These are phyloP conservation scores for Mechanitis messenoides DNA, from an alignment of 2,888 invertebrate species.

Conservation along the genomic window DNA sequence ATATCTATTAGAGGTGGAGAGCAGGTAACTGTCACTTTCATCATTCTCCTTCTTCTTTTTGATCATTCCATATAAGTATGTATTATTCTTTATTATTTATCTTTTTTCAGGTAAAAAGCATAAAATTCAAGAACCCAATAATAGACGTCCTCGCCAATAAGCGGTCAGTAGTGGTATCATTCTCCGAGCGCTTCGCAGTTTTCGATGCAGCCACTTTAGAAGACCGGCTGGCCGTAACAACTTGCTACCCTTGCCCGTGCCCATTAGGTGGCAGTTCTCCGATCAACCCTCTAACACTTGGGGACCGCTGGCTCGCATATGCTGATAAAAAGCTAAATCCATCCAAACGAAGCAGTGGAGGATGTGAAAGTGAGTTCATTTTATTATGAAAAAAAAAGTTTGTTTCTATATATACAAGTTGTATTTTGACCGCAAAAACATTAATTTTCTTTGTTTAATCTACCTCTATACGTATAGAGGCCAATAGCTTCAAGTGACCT, in stretches of 20 bases:
- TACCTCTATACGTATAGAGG: slow-evolving; percentile 18
- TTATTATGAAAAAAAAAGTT: slow-evolving; percentile 9
- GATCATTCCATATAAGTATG: neutral
- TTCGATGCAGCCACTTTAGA: slow-evolving; percentile 93
- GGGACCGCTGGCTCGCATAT: slow-evolving; percentile 89
- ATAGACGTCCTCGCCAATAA: slow-evolving; percentile 93
- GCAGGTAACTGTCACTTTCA: slow-evolving; percentile 66
- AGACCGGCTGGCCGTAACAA: slow-evolving; percentile 90
- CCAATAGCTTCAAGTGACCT: slow-evolving; percentile 23
- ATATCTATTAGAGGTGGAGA: slow-evolving; percentile 89
- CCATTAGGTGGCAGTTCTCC: slow-evolving; percentile 71
- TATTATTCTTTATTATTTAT: slow-evolving; percentile 1
- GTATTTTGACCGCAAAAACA: slow-evolving; percentile 9
- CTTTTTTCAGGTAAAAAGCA: slow-evolving; percentile 82
- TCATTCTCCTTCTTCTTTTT: neutral
- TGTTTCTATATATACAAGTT: neutral
- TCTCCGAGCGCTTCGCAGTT: slow-evolving; percentile 92
- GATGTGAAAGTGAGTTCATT: slow-evolving; percentile 80
- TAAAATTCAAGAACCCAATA: slow-evolving; percentile 94
- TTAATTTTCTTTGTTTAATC: slow-evolving; percentile 20
- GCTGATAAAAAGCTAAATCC: slow-evolving; percentile 91
- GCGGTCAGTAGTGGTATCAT: slow-evolving; percentile 90
- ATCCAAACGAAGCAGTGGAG: slow-evolving; percentile 87
- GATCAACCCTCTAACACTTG: slow-evolving; percentile 89
- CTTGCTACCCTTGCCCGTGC: slow-evolving; percentile 92